Evolutionary conservation across 2,888 invertebrate genomes (phyloP), one percentile per base, ranked within the genome.

Genomic region (Drosophila aldrichi): DNA sequence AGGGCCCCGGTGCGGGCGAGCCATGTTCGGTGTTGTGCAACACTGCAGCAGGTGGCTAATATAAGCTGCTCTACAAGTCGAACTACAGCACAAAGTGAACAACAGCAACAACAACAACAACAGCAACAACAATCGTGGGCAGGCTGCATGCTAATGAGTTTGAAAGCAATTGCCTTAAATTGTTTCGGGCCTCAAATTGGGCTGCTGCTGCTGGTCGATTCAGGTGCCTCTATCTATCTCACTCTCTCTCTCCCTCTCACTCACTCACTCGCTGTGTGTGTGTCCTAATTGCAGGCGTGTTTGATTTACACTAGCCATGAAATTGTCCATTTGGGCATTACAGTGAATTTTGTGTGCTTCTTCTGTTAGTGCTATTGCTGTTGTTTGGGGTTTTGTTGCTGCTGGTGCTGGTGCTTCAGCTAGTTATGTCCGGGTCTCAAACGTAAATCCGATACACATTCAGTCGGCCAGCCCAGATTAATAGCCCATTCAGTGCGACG

Each of bases 291-390:
- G 89, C 89, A 78, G 83, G 87, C 89, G 81, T 82, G 74, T 84
- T 84, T 84, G 84, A 84, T 88, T 84, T 84, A 84, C 89, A 81
- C 81, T 76, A 79, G 70, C 84, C 89, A 74, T 86, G 87, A 86
- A 84, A 84, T 88, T 86, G 87, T 83, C 87, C 79, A 82, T 88
- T 88, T 81, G 51, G 81, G 73, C 68, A 82, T 84, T 85, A 74
- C 77, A 63, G 62, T 64, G 71, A 70, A 79, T 81, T 88, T 71
- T 63, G 64, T 86, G 72, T 72, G 65, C 79, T 44, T 46, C 48
- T 34, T 62, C 40, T 34, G 3, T 12, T 34, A 0, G 0, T 4
- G 34, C 9, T 38, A 6, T 8, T 18, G 9, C 3, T 18, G 41
- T 18, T 18, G n/a, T n/a, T n/a, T n/a, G n/a, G n/a, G n/a, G n/a